Evolutionary conservation across 2,113 vertebrate genomes (phyloP).

Genomic region (Grus americana): DNA sequence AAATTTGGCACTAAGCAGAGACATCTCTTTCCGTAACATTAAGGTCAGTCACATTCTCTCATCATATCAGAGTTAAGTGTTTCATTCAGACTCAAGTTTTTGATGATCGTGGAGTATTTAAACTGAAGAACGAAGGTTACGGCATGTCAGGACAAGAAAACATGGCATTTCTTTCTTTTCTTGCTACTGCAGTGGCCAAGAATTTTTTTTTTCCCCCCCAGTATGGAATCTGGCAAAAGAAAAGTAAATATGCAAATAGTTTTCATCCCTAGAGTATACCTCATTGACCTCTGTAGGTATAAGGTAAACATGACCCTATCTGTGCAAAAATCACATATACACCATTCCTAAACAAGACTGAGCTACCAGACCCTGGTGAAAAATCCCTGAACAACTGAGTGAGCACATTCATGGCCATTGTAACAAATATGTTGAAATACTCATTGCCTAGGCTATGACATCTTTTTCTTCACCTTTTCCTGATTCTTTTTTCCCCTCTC

Average conservation of each 20-base stretch:
- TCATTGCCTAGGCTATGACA: background rate
- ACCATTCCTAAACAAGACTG: background rate
- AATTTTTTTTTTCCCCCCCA: background rate
- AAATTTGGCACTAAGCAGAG: background rate
- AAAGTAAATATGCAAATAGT: background rate
- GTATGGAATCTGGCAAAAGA: background rate
- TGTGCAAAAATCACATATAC: background rate
- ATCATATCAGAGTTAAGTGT: background rate
- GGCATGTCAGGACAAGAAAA: background rate
- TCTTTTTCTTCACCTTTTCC: background rate
- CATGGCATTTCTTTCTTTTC: background rate
- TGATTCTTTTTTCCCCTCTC: background rate
- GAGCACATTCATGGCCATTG: background rate
- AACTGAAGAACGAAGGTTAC: background rate
- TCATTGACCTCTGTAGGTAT: background rate
- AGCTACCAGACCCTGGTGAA: background rate
- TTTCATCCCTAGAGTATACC: background rate
- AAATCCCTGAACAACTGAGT: background rate
- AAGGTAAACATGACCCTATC: background rate
- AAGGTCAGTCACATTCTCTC: background rate
- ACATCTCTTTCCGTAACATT: background rate
- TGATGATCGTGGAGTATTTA: background rate
- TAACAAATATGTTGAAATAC: background rate
- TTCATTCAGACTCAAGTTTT: slow-evolving; percentile 8
- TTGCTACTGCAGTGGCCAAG: background rate